Conservation (phyloP, 2,113 vertebrate genomes). For the Antechinus stuartii region DNA sequence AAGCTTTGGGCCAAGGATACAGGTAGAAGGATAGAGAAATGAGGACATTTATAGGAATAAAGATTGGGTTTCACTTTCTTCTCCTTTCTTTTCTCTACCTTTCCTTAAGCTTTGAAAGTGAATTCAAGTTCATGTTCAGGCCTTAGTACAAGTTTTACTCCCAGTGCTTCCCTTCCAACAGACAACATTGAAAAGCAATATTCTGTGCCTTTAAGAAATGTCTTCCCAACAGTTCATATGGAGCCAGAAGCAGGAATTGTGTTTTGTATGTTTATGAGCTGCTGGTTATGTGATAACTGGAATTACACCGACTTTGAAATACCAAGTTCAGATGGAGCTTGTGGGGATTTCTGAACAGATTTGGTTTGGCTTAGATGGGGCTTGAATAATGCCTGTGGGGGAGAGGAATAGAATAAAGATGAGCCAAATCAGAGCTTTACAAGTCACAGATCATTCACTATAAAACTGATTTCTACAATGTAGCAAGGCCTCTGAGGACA, state of each 20-base stretch:
- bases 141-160: slow-evolving; percentile 18
- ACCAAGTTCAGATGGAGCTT: slow-evolving; percentile 69
- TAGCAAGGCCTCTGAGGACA: slow-evolving; percentile 62
- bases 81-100: neutral
- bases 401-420: slow-evolving; percentile 75
- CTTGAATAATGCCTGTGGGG: slow-evolving; percentile 69
- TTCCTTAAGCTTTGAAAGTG: neutral
- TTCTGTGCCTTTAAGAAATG: slow-evolving; percentile 17
- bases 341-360: slow-evolving; percentile 56
- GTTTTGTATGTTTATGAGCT: slow-evolving; percentile 49
- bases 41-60: neutral
- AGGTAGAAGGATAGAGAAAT: neutral
- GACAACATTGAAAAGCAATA: slow-evolving; percentile 37
- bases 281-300: slow-evolving; percentile 70
- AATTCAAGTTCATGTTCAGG: slow-evolving; percentile 15
- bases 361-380: slow-evolving; percentile 72
- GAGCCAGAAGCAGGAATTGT: slow-evolving; percentile 58
- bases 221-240: slow-evolving; percentile 51
- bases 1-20: neutral
- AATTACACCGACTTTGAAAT: slow-evolving; percentile 72
- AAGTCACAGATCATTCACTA: slow-evolving; percentile 73
- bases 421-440: slow-evolving; percentile 68
- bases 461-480: slow-evolving; percentile 72
- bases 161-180: neutral
- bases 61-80: neutral